Evolutionary conservation across 2,797 vertebrate genomes (phyloP), one percentile per base, ranked within the genome.

Genomic region (Rhinella marina): DNA sequence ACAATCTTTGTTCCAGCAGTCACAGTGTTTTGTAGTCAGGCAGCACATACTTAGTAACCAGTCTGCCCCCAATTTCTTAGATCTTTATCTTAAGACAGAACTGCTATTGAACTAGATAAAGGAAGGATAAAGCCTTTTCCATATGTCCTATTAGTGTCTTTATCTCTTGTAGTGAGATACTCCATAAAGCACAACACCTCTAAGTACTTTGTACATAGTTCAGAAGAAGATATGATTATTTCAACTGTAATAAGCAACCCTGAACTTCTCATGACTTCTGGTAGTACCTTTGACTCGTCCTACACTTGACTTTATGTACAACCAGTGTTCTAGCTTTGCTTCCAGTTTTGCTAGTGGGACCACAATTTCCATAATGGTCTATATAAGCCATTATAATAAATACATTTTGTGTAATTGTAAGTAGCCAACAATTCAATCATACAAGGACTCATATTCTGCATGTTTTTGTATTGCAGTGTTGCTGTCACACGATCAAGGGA

Each of bases 401-500:
- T 12, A 70, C 17, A 29, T 9, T 41, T 72, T 72, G 16, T 41
- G 68, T 19, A 17, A 41, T 73, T 73, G 19, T 48, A 13, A 25
- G n/a, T 32, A 5, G 64, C 1, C 27, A 27, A 29, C 27, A 9
- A 17, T 8, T 25, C 25, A 12, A 23, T 62, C 21, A 62, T 10
- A 68, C 3, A 6, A 10, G 27, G 17, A 19, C 48, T 73, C 19
- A 73, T 21, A 32, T 19, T 73, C n/a, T 41, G 85, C 86, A 80
- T 90, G 32, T 92, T 17, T 89, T 90, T 9, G 89, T 90, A 7
- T 92, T 61, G 59, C 54, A 99, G 98, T 87, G 97, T 99, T 93
- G 98, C 98, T 16, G 97, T 98, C 77, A 97, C 97, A 72, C 97
- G 98, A 92, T 99, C 98, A 91, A 96, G 97, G 94, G 98, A 98